Conservation (phyloP, 2,888 invertebrate species). For the Homarus gammarus region DNA sequence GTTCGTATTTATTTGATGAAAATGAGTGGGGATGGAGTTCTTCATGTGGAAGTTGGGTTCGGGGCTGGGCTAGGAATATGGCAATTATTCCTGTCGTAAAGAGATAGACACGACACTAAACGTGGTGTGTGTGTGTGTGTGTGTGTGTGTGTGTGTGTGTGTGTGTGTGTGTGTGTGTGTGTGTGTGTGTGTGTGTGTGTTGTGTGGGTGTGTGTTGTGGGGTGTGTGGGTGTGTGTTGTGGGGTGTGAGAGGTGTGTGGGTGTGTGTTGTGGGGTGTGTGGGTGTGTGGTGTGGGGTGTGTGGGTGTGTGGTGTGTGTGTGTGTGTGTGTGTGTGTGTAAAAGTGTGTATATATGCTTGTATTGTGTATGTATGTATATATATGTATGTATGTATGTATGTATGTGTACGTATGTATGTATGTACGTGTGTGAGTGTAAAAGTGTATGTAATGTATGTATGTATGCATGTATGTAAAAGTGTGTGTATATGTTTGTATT, state of each 20-base stretch:
- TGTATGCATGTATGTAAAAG: not conserved
- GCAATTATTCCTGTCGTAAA: not conserved
- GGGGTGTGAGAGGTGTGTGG: no score
- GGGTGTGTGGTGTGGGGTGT: not conserved
- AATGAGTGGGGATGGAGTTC: slow-evolving; percentile 28
- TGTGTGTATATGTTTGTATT: not conserved
- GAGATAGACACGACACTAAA: not conserved
- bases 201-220: not conserved
- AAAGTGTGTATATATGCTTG: not conserved
- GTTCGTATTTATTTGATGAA: slow-evolving; percentile 31
- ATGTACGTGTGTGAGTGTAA: not conserved
- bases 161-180: not conserved
- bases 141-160: not conserved
- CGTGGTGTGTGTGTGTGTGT: not conserved
- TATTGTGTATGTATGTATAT: not conserved
- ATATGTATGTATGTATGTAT: slow-evolving; percentile 1
- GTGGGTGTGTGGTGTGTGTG: not conserved
- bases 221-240: not conserved
- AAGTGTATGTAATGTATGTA: not conserved
- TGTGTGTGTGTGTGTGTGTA: not conserved
- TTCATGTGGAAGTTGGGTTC: slow-evolving; percentile 13
- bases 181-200: no score
- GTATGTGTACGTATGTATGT: not conserved
- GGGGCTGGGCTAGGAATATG: not conserved
- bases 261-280: not conserved